Conservation (phyloP, 2,888 invertebrate species). For the Xestoiulus laeticollis region DNA sequence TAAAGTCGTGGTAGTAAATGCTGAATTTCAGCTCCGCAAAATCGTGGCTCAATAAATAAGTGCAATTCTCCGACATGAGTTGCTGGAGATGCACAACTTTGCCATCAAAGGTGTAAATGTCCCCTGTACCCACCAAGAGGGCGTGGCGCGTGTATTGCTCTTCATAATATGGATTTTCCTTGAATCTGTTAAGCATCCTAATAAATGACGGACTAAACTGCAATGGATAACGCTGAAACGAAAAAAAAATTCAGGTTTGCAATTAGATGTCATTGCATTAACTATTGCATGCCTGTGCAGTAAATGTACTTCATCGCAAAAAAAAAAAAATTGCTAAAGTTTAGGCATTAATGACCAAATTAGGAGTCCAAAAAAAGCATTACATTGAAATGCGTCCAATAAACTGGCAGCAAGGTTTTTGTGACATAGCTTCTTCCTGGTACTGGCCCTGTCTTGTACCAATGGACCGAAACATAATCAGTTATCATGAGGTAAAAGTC, state of each 20-base stretch:
- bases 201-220: neutral
- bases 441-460: neutral
- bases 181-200: neutral
- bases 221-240: neutral
- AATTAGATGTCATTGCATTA: too few relatives aligned
- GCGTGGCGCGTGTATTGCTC: neutral
- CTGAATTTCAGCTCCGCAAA: neutral
- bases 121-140: neutral
- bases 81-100: neutral
- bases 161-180: neutral
- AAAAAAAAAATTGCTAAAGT: too few relatives aligned
- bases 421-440: neutral
- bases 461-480: neutral
- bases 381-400: neutral
- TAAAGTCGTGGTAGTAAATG: neutral
- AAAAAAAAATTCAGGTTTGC: too few relatives aligned
- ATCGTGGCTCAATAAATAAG: neutral
- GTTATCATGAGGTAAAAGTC: neutral
- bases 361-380: neutral
- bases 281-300: too few relatives aligned
- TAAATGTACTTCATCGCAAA: too few relatives aligned
- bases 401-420: neutral
- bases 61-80: neutral
- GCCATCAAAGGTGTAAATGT: conserved; percentile 5
- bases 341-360: too few relatives aligned